A percentile compares a stretch with the other conserved stretches of the same genome.
These are phyloP conservation scores for Cheilosia pagana DNA, from an alignment of 2,888 invertebrate genomes.

Conservation along the genomic window DNA sequence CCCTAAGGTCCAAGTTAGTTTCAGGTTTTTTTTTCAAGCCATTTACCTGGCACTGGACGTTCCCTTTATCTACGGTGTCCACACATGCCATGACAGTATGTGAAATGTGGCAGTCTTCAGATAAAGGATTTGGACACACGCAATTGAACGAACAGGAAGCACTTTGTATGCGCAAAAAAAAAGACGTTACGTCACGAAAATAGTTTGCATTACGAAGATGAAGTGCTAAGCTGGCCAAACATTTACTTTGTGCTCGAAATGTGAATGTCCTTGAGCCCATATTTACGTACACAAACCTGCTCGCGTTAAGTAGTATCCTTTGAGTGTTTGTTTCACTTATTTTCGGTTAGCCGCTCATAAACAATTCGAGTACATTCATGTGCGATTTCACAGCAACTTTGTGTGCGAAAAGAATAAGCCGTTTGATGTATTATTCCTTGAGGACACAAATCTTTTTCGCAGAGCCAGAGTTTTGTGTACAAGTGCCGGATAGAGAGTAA, in stretches of 20 bases:
- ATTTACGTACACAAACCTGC: neutral
- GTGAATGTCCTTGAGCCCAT: neutral
- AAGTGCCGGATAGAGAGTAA: constrained; percentile 41
- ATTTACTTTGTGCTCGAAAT: constrained; percentile 5
- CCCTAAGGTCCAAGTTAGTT: constrained; percentile 17
- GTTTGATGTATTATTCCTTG: constrained; percentile 39
- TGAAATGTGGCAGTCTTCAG: constrained; percentile 16
- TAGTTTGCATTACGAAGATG: constrained; percentile 1
- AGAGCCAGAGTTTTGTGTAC: constrained; percentile 16
- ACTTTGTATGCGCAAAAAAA: neutral
- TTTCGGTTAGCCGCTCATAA: constrained; percentile 11
- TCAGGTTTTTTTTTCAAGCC: constrained; percentile 34
- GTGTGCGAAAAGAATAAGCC: constrained; percentile 20
- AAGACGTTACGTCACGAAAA: constrained; percentile 13
- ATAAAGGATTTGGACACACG: constrained; percentile 59
- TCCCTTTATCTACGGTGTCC: constrained; percentile 55
- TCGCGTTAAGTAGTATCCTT: constrained; percentile 26
- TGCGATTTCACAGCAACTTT: constrained; percentile 7
- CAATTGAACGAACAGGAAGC: constrained; percentile 42
- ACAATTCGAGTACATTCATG: constrained; percentile 20
- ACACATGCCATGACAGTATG: constrained; percentile 34
- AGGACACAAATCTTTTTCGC: constrained; percentile 28
- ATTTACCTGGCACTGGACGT: constrained; percentile 52
- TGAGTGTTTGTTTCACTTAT: neutral
- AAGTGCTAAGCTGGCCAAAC: neutral